Evolutionary conservation across 2,797 vertebrate species (phyloP), one percentile per base, ranked within the genome.

Genomic region (Pelochelys cantorii): DNA sequence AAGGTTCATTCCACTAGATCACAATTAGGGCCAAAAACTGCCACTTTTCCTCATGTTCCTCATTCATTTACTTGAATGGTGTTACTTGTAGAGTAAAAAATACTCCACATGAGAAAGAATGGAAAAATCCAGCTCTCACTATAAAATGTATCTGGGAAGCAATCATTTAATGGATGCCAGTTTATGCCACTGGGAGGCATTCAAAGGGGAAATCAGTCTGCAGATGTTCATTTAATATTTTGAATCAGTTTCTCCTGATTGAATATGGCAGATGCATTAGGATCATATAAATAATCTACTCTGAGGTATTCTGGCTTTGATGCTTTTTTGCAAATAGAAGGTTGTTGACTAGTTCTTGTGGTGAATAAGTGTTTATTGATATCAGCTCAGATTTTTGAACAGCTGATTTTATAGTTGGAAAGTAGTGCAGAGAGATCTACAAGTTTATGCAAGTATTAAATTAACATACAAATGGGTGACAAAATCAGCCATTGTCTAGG

Each of bases 241-340:
- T 91, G 42, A 77, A 77, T 52, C 81, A 87, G 81, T 81, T 62
- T 54, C 74, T 83, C 91, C 60, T 86, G 57, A 88, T 9, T 85
- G 88, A 92, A 81, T 85, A 90, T 56, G 75, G 82, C 87, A 93
- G 75, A 68, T 86, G 37, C 42, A 48, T 93, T 92, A 89, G 37
- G 65, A 92, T 91, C 84, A 92, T 37, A 91, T 86, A 88, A 31
- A 88, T 93, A 42, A 5, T 5, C 55, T 59, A 59, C 11, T 31
- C n/a, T 80, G 54, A 92, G 82, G 57, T 78, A 81, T 81, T 94
- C 53, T 77, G 81, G 54, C 31, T 34, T 80, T 85, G 7, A 1
- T 25, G 54, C 31, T 83, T 89, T 54, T 42, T 37, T 85, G 60
- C 55, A 53, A 84, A 84, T 27, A 56, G 54, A 80, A 80, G 75